Conservation (phyloP, 2,797 vertebrate species). For the Decapterus maruadsi region DNA sequence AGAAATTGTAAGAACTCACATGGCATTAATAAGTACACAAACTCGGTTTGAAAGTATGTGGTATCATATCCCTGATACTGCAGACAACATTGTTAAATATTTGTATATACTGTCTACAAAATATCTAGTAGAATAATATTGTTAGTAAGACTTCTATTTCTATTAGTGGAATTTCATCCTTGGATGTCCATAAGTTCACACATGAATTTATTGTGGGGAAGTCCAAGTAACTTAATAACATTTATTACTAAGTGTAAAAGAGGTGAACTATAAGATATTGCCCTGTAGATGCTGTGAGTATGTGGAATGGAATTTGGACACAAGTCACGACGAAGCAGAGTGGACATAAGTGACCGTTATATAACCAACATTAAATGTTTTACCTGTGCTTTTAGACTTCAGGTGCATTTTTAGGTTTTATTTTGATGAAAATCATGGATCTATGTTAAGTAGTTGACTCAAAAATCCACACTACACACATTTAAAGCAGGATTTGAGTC, state of each 20-base stretch:
- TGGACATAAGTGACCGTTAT: not conserved
- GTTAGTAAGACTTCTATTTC: no score
- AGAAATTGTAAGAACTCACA: no score
- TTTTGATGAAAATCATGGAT: not conserved
- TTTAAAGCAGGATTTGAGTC: not conserved
- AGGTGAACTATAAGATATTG: not conserved
- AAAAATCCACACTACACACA: not conserved
- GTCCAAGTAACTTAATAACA: no score
- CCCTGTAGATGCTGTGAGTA: not conserved
- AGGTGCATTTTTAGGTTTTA: not conserved
- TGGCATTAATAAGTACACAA: no score
- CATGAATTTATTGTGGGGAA: no score
- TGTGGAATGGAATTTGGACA: constrained; percentile 1
- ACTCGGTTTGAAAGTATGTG: no score
- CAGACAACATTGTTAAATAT: not conserved
- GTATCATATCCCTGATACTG: no score
- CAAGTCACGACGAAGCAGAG: not conserved
- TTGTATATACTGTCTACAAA: not conserved
- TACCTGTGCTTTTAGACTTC: not conserved
- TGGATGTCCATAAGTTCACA: not conserved
- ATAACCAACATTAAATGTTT: not conserved
- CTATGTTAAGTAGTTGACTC: not conserved
- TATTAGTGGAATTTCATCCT: not conserved
- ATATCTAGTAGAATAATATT: not conserved
- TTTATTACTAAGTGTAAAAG: not conserved